phyloP scores from a whole-genome alignment of 2,113 vertebrate genomes.

The Motacilla alba region DNA sequence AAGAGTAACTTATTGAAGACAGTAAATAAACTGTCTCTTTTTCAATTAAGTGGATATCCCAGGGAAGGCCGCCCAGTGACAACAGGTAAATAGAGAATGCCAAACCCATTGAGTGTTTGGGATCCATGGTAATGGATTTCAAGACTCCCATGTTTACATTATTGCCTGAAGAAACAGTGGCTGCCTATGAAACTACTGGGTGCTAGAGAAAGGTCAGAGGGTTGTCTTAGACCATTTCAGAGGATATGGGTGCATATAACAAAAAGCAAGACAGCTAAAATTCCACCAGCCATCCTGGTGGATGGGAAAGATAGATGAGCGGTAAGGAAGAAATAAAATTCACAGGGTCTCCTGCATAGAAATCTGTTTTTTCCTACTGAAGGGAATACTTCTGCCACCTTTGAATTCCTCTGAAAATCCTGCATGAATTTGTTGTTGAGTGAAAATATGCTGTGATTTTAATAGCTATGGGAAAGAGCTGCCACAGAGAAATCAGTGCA shows the following conservation, averaged over 20 bases:
- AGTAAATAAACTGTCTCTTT: background rate
- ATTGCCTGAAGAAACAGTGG: background rate
- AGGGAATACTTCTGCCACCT: background rate
- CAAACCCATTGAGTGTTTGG: background rate
- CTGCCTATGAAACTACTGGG: background rate
- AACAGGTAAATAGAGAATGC: background rate
- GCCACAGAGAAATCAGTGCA: background rate
- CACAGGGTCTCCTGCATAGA: background rate
- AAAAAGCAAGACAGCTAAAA: background rate
- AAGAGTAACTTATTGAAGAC: background rate
- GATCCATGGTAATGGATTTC: background rate
- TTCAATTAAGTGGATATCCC: background rate
- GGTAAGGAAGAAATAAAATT: background rate
- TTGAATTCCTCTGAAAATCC: background rate
- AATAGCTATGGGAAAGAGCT: background rate
- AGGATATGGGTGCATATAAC: background rate
- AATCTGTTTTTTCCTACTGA: background rate
- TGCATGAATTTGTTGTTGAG: background rate
- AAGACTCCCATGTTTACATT: background rate
- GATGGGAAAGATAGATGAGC: background rate
- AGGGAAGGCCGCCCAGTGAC: background rate
- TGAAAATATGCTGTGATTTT: background rate
- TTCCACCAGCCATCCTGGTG: background rate
- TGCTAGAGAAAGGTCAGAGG: background rate
- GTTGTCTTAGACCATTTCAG: background rate